Percentiles rank a stretch among this genome's conserved stretches.
Conservation (phyloP, 2,797 vertebrate genomes). For the Tokudaia tokunoshimensis region DNA sequence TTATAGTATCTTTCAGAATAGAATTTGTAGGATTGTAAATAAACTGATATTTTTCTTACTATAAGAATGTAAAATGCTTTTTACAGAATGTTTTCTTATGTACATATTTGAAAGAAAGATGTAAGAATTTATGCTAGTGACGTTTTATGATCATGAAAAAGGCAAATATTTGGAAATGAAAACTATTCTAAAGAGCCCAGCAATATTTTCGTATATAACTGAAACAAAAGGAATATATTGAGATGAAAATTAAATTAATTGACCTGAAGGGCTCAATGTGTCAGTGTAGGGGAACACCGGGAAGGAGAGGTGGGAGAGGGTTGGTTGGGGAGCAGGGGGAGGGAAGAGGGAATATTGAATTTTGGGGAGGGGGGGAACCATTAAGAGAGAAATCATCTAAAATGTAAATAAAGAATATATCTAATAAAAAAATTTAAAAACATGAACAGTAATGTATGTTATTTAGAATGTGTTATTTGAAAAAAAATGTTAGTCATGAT, state of each 20-base stretch:
- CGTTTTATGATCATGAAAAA: neutral
- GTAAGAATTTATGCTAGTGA: neutral
- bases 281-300: too few relatives aligned
- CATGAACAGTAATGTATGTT: neutral
- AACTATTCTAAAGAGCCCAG: neutral
- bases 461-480: neutral
- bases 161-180: neutral
- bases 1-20: constrained; percentile 58
- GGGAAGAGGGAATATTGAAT: too few relatives aligned
- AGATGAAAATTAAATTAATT: neutral
- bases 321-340: too few relatives aligned
- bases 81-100: neutral
- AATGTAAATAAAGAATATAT: too few relatives aligned
- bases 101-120: neutral
- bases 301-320: too few relatives aligned
- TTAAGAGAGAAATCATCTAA: too few relatives aligned
- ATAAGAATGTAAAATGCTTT: constrained; percentile 44
- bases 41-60: constrained; percentile 54
- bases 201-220: neutral
- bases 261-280: too few relatives aligned
- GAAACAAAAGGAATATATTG: neutral
- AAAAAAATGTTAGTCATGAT: neutral
- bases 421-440: too few relatives aligned
- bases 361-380: too few relatives aligned
- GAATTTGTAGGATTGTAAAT: constrained; percentile 40